Conservation (phyloP, 2,113 vertebrate species). For the Festucalex cinctus region DNA sequence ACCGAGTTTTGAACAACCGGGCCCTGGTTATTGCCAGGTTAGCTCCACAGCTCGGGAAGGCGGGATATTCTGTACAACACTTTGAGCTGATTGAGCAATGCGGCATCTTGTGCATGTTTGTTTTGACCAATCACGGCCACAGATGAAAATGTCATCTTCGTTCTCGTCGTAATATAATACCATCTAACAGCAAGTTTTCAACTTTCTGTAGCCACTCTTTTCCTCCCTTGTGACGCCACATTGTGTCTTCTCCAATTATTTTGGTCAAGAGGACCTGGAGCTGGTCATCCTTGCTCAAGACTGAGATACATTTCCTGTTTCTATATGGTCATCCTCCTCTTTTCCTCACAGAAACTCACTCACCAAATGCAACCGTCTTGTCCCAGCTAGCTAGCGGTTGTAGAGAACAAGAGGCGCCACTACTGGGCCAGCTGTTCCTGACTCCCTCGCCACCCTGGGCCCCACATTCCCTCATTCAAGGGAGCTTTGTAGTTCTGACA, state of each 20-base stretch:
- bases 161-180: too few species aligned
- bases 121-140: too few species aligned
- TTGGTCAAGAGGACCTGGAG: constrained; percentile 37
- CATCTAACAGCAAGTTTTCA: neutral
- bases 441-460: constrained; percentile 62
- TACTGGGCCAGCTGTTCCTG: constrained; percentile 72
- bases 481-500: constrained; percentile 76
- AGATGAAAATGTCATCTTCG: too few species aligned
- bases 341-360: constrained; percentile 11
- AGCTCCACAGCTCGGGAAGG: too few species aligned
- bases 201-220: constrained; percentile 8
- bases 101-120: too few species aligned
- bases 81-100: too few species aligned
- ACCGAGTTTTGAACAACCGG: too few species aligned
- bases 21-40: too few species aligned
- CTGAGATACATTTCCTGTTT: constrained; percentile 21
- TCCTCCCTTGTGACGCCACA: constrained; percentile 18
- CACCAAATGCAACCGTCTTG: constrained; percentile 56
- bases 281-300: constrained; percentile 39
- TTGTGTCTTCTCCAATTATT: constrained; percentile 7
- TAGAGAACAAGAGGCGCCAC: constrained; percentile 69
- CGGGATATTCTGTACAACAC: too few species aligned
- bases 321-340: constrained; percentile 13
- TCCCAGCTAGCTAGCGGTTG: constrained; percentile 61
- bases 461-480: constrained; percentile 72